Evolutionary conservation across 2,113 vertebrate genomes (phyloP).

Genomic region (Brachionichthys hirsutus): DNA sequence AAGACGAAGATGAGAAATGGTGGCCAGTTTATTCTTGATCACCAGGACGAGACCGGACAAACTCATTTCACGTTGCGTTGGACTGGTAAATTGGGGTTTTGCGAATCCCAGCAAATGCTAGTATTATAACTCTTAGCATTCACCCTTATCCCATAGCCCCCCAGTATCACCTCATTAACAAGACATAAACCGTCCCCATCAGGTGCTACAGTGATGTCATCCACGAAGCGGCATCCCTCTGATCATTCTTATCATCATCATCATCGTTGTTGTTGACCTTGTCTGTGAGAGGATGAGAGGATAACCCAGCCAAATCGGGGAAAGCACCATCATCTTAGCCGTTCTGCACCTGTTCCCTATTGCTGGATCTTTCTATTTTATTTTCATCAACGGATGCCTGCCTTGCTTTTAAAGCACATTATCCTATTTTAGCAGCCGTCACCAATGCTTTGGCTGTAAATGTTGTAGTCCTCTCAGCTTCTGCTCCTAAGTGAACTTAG

Average conservation of each 20-base stretch:
- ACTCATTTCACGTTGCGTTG: constrained; percentile 20
- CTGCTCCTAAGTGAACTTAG: constrained; percentile 26
- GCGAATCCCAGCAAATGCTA: constrained; percentile 43
- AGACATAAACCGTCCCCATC: constrained; percentile 1
- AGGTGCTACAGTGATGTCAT: constrained; percentile 14
- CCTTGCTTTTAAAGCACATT: constrained; percentile 11
- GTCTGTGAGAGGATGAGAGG: constrained; percentile 8
- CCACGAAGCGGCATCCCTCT: constrained; percentile 1
- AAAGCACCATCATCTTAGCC: background rate
- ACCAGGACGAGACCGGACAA: constrained; percentile 7
- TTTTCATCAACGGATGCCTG: background rate
- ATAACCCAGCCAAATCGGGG: background rate
- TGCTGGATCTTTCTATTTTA: background rate
- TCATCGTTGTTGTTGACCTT: constrained; percentile 9
- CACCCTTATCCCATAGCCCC: constrained; percentile 24
- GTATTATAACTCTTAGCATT: constrained; percentile 37
- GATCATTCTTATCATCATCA: constrained; percentile 6
- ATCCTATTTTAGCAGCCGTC: constrained; percentile 2
- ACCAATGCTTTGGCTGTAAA: constrained; percentile 10
- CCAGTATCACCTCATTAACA: constrained; percentile 30
- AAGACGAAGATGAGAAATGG: background rate
- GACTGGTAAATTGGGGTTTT: constrained; percentile 22
- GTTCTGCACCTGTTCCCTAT: background rate
- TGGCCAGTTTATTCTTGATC: constrained; percentile 7
- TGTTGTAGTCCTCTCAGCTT: constrained; percentile 1